Evolutionary conservation across 1,140 invertebrate species (phyloP).

Genomic region (Trachelipus rathkii): DNA sequence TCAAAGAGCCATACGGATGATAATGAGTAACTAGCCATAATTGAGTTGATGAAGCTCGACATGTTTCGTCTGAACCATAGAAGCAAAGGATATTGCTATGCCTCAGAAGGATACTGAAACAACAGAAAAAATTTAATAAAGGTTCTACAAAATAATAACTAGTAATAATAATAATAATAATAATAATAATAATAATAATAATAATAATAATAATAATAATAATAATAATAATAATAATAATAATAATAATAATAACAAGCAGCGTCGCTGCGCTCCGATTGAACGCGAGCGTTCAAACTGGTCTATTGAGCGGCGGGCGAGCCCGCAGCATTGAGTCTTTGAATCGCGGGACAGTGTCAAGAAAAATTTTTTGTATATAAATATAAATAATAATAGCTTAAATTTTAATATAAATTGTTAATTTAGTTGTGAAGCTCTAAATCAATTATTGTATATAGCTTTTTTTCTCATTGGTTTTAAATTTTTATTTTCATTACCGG

Average conservation of each 20-base stretch:
- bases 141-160: not conserved
- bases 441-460: too few species aligned
- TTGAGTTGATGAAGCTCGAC: slow-evolving; percentile 75
- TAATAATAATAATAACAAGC: slow-evolving; percentile 9
- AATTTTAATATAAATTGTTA: too few species aligned
- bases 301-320: too few species aligned
- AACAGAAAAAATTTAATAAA: not conserved
- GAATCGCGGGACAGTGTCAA: too few species aligned
- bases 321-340: too few species aligned
- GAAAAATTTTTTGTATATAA: too few species aligned
- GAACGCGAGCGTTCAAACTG: too few species aligned
- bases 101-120: slow-evolving; percentile 62
- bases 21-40: slow-evolving; percentile 89
- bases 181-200: slow-evolving; percentile 1
- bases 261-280: too few species aligned
- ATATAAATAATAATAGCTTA: too few species aligned
- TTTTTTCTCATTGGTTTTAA: too few species aligned
- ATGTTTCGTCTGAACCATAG: slow-evolving; percentile 85
- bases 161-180: not conserved
- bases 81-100: slow-evolving; percentile 88
- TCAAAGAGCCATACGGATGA: slow-evolving; percentile 87
- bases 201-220: slow-evolving; percentile 2
- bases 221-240: not conserved
- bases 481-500: too few species aligned
- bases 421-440: too few species aligned